Evolutionary conservation across 2,888 invertebrate species (phyloP), one percentile per base, ranked within the genome.

Genomic region (Campopleginae sp.): DNA sequence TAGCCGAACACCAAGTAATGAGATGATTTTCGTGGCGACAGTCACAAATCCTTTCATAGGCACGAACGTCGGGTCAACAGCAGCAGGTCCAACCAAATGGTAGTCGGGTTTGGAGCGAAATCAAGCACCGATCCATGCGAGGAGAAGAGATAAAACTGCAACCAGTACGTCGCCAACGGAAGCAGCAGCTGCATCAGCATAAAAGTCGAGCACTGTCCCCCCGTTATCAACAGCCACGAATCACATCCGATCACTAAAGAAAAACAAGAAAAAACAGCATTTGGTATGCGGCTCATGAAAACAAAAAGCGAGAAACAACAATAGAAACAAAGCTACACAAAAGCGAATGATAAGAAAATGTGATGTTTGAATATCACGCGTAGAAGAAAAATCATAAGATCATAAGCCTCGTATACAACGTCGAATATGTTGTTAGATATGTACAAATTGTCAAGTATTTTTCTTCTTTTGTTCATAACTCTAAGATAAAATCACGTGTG

Each of bases 1-100:
- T 23, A 12, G 12, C 4, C 23, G 23, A 51, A n/a, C 10, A 17
- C 17, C 23, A 6, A 72, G 27, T 75, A 75, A 80, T 54, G 14
- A 58, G 42, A 31, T 68, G 51, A 44, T 85, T 78, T 51, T 12
- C 44, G 85, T 91, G 90, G 88, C 81, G 89, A 84, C 86, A 93
- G 88, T 86, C 80, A 93, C 93, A 89, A 93, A 93, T 88, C 93
- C 93, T 79, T 93, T 93, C 89, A 88, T 92, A 88, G 92, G 90
- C 86, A 89, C 92, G 79, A 91, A 91, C 77, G 87, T 89, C 76
- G 91, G 89, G 31, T 82, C 89, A 42, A 82, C 89, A 23, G 90
- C 89, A 54, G 85, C 91, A 54, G 91, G 89, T 86, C 89, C 90
- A 80, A 90, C 90, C 87, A 92, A 93, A 82, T 93, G 93, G 93